Evolutionary conservation across 2,888 invertebrate genomes (phyloP).

Genomic region (Ptycholaimellus sp.): DNA sequence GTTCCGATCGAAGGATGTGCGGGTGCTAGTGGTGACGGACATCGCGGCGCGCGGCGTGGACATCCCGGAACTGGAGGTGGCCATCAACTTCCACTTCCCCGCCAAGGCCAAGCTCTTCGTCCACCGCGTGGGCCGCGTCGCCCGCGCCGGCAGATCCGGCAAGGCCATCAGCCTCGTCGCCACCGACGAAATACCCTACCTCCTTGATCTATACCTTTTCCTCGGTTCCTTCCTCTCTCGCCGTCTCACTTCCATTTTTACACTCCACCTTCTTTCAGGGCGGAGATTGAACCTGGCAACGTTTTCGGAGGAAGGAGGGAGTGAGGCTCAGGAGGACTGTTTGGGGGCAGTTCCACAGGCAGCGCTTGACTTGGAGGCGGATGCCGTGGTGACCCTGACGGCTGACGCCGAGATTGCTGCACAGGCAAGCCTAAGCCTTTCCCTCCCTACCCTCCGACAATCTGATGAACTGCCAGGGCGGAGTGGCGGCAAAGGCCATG

Average conservation of each 20-base stretch:
- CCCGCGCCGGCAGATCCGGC: slow-evolving; percentile 72
- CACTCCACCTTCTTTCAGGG: neutral
- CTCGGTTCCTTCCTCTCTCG: too few relatives aligned
- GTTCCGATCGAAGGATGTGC: slow-evolving; percentile 51
- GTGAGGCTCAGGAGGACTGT: too few relatives aligned
- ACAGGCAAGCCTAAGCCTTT: too few relatives aligned
- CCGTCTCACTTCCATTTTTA: too few relatives aligned
- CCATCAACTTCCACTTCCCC: slow-evolving; percentile 89
- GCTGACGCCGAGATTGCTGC: too few relatives aligned
- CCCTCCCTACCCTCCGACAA: slow-evolving; percentile 64
- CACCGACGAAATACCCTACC: slow-evolving; percentile 67
- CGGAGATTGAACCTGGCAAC: neutral
- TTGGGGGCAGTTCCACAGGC: too few relatives aligned
- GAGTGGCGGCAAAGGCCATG: too few relatives aligned
- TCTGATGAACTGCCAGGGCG: slow-evolving; percentile 65
- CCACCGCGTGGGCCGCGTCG: slow-evolving; percentile 85
- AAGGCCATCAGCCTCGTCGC: slow-evolving; percentile 68
- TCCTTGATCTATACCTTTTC: slow-evolving; percentile 81
- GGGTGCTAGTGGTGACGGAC: slow-evolving; percentile 76
- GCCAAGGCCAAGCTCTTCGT: slow-evolving; percentile 87
- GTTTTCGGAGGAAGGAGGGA: slow-evolving; percentile 39
- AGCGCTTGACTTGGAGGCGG: too few relatives aligned
- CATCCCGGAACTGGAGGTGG: slow-evolving; percentile 72
- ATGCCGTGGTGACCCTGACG: too few relatives aligned
- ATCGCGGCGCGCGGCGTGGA: slow-evolving; percentile 93